Evolutionary conservation across 2,888 invertebrate species (phyloP).

Genomic region (Philhelius pedissequus): DNA sequence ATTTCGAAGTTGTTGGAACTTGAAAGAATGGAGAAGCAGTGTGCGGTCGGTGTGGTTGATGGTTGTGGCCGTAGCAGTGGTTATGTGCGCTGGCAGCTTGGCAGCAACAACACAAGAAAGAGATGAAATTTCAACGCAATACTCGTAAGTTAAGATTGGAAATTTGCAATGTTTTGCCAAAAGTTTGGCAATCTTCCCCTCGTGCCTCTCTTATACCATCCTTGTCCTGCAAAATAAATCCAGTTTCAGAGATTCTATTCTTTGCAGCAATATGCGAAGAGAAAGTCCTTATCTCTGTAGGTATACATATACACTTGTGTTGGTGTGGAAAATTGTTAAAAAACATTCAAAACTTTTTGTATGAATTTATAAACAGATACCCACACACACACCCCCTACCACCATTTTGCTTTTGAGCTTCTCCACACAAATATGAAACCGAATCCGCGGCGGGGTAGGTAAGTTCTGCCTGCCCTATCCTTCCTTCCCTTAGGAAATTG

Average conservation of each 20-base stretch:
- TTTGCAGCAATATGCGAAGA: not conserved
- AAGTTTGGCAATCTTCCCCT: constrained; percentile 15
- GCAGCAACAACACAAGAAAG: not conserved
- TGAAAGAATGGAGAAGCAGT: not conserved
- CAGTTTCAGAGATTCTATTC: constrained; percentile 11
- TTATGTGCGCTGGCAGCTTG: not conserved
- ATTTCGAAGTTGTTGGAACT: constrained; percentile 19
- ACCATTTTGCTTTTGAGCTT: not conserved
- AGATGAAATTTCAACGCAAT: constrained; percentile 37
- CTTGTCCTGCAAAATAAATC: constrained; percentile 4
- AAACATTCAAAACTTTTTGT: constrained; percentile 67
- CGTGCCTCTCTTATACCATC: not conserved
- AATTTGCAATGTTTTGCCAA: constrained; percentile 64
- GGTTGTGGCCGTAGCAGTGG: not conserved
- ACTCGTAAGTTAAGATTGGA: constrained; percentile 62
- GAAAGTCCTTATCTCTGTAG: constrained; percentile 49
- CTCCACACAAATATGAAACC: constrained; percentile 28
- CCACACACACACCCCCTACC: not conserved
- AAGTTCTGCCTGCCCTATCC: constrained; percentile 4
- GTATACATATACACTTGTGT: constrained; percentile 22
- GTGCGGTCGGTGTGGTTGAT: not conserved
- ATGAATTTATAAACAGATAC: constrained; percentile 67
- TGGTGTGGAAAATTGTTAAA: constrained; percentile 52
- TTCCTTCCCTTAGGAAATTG: constrained; percentile 31
- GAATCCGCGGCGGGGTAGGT: constrained; percentile 26